Evolutionary conservation across 1,140 invertebrate species (phyloP).

Genomic region (Drosophila punjabiensis): DNA sequence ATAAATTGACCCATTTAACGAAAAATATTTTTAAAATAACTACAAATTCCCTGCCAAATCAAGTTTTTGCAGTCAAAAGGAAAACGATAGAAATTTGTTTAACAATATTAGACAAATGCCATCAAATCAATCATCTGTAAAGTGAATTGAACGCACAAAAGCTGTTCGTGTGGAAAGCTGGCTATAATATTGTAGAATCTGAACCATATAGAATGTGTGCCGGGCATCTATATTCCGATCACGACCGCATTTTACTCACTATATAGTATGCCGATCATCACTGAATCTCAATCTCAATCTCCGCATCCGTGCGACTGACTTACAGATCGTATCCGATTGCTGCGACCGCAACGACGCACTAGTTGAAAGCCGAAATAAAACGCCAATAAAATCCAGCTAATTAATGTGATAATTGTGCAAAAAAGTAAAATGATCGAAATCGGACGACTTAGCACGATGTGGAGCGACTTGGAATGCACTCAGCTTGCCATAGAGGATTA

Average conservation of each 20-base stretch:
- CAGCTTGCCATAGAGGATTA: constrained; percentile 15
- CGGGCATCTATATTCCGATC: constrained; percentile 43
- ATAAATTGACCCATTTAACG: background rate
- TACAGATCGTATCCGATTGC: constrained; percentile 63
- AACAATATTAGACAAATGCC: constrained; percentile 39
- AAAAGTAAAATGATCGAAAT: constrained; percentile 30
- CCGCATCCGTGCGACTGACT: constrained; percentile 43
- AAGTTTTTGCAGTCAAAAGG: constrained; percentile 24
- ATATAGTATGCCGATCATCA: constrained; percentile 33
- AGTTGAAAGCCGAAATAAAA: constrained; percentile 34
- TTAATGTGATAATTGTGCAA: constrained; percentile 68
- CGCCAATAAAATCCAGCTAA: constrained; percentile 40
- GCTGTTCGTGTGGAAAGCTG: constrained; percentile 55
- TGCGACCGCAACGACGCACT: constrained; percentile 39
- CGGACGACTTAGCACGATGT: constrained; percentile 36
- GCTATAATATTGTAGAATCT: constrained; percentile 12
- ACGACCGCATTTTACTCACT: constrained; percentile 63
- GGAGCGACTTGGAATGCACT: constrained; percentile 10
- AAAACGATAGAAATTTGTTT: constrained; percentile 36
- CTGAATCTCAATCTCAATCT: constrained; percentile 18
- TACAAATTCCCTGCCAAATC: constrained; percentile 7
- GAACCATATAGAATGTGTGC: constrained; percentile 36
- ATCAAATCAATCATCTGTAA: constrained; percentile 67
- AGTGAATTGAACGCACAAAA: constrained; percentile 44
- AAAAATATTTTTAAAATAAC: background rate